Conservation (phyloP, 2,113 vertebrate species). For the Vimba vimba region DNA sequence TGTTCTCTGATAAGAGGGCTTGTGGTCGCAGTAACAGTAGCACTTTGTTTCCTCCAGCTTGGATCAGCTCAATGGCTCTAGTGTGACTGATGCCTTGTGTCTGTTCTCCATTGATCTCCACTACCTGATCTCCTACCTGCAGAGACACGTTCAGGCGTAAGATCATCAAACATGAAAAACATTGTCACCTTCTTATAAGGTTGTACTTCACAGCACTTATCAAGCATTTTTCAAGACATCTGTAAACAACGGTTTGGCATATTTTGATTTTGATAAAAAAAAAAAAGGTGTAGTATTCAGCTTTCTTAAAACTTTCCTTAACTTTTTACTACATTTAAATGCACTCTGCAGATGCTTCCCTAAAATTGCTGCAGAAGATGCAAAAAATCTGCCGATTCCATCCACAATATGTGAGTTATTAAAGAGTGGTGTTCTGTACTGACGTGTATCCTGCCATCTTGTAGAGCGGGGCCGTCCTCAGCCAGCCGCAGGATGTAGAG, state of each 20-base stretch:
- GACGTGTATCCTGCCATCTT: conserved; percentile 91
- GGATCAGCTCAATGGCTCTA: conserved; percentile 96
- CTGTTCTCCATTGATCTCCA: conserved; percentile 96
- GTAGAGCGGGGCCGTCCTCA: conserved; percentile 91
- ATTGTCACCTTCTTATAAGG: background rate
- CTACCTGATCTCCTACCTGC: conserved; percentile 98
- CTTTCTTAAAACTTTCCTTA: background rate
- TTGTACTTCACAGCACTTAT: background rate
- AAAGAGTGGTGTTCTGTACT: conserved; percentile 64
- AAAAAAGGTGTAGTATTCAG: background rate
- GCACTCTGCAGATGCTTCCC: background rate
- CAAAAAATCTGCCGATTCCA: background rate
- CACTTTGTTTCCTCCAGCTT: conserved; percentile 94
- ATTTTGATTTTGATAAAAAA: background rate
- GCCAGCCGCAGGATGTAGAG: conserved; percentile 95
- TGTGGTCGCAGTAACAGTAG: conserved; percentile 89
- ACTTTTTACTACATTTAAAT: background rate
- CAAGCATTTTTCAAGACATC: background rate
- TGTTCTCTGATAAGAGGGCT: conserved; percentile 90
- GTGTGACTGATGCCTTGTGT: conserved; percentile 98
- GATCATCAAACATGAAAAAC: background rate
- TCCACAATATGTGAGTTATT: background rate
- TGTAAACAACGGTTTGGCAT: background rate
- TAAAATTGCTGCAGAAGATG: background rate
- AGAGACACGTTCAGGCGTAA: background rate